Percentiles rank a stretch among this genome's conserved stretches.
Evolutionary conservation across 2,797 vertebrate species (phyloP).

Genomic region (Parauchenoglanis ngamensis): DNA sequence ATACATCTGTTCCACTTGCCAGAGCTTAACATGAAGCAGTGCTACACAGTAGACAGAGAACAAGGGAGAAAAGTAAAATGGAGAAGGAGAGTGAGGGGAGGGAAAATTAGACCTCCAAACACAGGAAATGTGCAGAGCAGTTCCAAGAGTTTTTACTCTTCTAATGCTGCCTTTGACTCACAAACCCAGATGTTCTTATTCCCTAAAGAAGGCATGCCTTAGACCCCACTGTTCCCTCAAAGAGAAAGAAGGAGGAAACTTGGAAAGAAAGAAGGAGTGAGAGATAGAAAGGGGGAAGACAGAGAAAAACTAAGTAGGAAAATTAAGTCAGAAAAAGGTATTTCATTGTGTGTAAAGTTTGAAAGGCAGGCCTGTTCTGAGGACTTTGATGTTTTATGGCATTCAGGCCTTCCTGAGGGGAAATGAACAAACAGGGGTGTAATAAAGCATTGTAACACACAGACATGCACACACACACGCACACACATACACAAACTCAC

Average conservation of each 20-base stretch:
- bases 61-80: constrained; percentile 44
- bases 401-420: constrained; percentile 53
- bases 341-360: neutral
- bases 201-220: constrained; percentile 76
- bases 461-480: constrained; percentile 21
- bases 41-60: constrained; percentile 37
- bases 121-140: constrained; percentile 80
- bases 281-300: constrained; percentile 67
- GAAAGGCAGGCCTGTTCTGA: constrained; percentile 69
- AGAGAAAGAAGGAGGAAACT: constrained; percentile 68
- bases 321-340: constrained; percentile 25
- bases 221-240: constrained; percentile 67
- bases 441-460: constrained; percentile 44
- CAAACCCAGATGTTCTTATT: constrained; percentile 84
- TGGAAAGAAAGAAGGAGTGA: constrained; percentile 2
- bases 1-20: constrained; percentile 54
- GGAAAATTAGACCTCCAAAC: constrained; percentile 64
- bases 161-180: constrained; percentile 59
- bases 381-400: constrained; percentile 64
- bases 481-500: constrained; percentile 4
- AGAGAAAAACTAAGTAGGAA: constrained; percentile 41
- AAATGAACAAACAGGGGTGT: constrained; percentile 34
- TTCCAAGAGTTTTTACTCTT: constrained; percentile 62
- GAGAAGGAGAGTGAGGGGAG: constrained; percentile 46
- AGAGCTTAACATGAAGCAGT: constrained; percentile 56